phyloP scores from a whole-genome alignment of 2,888 invertebrate species.

The Nemoura dubitans region DNA sequence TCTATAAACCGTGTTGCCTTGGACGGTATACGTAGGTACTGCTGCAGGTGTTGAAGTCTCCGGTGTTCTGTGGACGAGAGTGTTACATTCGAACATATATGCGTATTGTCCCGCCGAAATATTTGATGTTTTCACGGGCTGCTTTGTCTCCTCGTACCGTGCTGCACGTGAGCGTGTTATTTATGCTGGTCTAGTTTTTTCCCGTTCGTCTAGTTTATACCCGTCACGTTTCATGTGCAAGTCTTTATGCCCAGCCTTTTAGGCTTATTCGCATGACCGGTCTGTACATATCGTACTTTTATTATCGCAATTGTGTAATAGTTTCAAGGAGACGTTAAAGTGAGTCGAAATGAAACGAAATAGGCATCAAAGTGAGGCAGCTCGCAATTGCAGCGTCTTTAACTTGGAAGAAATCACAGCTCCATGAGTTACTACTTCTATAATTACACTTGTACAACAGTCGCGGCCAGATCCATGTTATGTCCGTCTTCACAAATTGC shows the following conservation, averaged over 20 bases:
- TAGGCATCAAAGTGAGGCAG: background rate
- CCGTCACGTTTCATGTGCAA: background rate
- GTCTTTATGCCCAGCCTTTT: conserved; percentile 2
- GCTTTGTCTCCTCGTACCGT: background rate
- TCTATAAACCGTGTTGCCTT: background rate
- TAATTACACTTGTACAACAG: background rate
- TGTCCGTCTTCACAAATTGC: background rate
- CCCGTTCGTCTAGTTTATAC: background rate
- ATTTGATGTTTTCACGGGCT: background rate
- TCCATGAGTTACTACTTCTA: background rate
- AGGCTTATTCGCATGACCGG: background rate
- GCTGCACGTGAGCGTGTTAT: background rate
- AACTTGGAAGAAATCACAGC: background rate
- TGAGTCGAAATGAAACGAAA: background rate
- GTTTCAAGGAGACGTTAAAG: background rate
- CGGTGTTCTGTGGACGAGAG: background rate
- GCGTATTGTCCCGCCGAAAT: too few relatives aligned
- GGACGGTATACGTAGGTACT: background rate
- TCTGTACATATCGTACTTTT: background rate
- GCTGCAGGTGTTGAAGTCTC: too few relatives aligned
- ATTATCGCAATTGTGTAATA: background rate
- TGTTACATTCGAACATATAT: too few relatives aligned
- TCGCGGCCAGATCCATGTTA: background rate
- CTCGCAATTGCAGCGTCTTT: background rate
- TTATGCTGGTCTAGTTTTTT: background rate